These are phyloP conservation scores for Drosophila macrospina DNA, from an alignment of 2,888 invertebrate genomes.

Conservation along the genomic window DNA sequence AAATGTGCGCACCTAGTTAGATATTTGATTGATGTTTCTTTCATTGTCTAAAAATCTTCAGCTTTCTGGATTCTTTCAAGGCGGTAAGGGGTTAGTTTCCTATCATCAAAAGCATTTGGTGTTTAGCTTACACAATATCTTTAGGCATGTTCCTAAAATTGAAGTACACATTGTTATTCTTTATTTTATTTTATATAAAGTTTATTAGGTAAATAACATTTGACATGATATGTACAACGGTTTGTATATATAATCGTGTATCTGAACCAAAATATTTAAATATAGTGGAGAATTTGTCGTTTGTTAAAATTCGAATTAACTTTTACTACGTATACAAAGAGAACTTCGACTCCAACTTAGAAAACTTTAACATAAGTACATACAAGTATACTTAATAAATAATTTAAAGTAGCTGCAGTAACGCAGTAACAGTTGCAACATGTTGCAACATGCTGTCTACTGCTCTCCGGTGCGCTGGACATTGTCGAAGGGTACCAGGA, in stretches of 20 bases:
- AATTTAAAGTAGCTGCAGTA: slow-evolving; percentile 71
- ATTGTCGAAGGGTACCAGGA: slow-evolving; percentile 83
- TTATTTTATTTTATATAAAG: slow-evolving; percentile 42
- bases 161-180: no score
- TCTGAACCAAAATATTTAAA: slow-evolving; percentile 12
- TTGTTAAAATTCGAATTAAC: slow-evolving; percentile 41
- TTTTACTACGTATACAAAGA: slow-evolving; percentile 26
- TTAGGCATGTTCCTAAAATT: no score
- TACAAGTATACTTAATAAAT: slow-evolving; percentile 68
- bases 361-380: slow-evolving; percentile 67
- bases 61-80: no score
- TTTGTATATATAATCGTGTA: slow-evolving; percentile 18
- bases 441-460: slow-evolving; percentile 45
- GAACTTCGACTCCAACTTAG: slow-evolving; percentile 25
- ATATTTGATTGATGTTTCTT: no score
- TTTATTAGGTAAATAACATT: slow-evolving; percentile 53
- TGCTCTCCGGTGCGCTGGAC: slow-evolving; percentile 61
- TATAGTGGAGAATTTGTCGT: slow-evolving; percentile 17
- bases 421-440: no score
- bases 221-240: slow-evolving; percentile 41
- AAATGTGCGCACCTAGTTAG: background rate
- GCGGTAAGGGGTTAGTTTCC: no score
- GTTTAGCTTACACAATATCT: no score
- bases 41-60: no score
- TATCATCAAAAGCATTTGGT: no score